phyloP scores from a whole-genome alignment of 2,797 vertebrate genomes.

The Poecilia gillii region DNA sequence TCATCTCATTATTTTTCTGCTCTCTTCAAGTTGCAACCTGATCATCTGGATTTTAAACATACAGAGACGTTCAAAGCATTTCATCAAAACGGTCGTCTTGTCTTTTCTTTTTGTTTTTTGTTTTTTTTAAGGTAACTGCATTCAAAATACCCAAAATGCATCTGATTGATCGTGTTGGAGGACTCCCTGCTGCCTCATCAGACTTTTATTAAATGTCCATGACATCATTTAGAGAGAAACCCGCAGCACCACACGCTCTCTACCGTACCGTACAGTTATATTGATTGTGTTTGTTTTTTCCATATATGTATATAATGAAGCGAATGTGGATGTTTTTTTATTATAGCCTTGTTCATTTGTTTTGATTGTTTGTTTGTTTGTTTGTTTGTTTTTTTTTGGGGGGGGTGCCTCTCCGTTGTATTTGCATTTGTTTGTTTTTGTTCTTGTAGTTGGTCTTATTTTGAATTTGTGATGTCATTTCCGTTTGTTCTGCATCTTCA shows the following conservation, averaged over 20 bases:
- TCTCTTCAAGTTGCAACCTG: neutral
- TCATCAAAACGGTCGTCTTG: neutral
- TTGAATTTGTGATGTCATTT: too few relatives aligned
- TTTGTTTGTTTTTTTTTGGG: too few relatives aligned
- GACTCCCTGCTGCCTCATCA: neutral
- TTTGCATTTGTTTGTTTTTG: too few relatives aligned
- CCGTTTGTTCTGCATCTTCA: too few relatives aligned
- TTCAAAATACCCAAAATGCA: neutral
- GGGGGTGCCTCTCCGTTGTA: too few relatives aligned
- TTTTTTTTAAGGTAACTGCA: neutral
- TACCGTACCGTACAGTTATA: neutral
- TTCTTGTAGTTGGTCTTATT: too few relatives aligned
- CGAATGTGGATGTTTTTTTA: too few relatives aligned
- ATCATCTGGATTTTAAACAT: neutral
- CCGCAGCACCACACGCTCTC: neutral
- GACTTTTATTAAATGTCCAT: neutral
- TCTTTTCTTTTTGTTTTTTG: neutral
- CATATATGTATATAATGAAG: too few relatives aligned
- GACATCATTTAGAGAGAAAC: neutral
- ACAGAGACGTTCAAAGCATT: neutral
- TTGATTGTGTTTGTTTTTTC: too few relatives aligned
- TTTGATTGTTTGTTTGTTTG: too few relatives aligned
- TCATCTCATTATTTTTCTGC: neutral
- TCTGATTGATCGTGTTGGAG: neutral
- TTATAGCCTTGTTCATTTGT: too few relatives aligned